phyloP scores from a whole-genome alignment of 2,797 vertebrate genomes.

The Pseudochromis fuscus region DNA sequence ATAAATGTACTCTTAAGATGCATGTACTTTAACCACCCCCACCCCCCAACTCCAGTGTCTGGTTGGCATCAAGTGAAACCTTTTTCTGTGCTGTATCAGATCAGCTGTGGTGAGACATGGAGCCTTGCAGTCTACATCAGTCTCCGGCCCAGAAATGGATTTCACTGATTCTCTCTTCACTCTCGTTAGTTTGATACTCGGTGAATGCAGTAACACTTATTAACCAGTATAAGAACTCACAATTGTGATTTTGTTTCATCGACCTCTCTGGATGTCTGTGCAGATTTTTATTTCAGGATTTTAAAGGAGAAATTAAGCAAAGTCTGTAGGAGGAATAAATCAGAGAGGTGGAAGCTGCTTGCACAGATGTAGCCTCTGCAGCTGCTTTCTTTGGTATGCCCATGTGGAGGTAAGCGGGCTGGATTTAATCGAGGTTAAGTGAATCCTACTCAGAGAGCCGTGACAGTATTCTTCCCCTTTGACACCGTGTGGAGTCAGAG shows the following conservation, averaged over 20 bases:
- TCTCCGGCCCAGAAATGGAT: conserved; percentile 42
- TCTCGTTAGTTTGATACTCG: no score
- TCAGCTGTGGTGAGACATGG: conserved; percentile 79
- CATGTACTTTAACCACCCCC: conserved; percentile 36
- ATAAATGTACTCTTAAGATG: conserved; percentile 67
- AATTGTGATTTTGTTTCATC: no score
- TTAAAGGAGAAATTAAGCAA: background rate
- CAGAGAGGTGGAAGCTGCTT: conserved; percentile 6
- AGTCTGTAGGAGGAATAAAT: conserved; percentile 6
- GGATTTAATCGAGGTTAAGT: conserved; percentile 48
- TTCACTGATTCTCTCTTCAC: conserved; percentile 29
- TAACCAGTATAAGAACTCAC: no score
- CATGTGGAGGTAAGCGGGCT: conserved; percentile 39
- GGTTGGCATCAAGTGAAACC: conserved; percentile 64
- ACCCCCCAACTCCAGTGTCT: conserved; percentile 58
- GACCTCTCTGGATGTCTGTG: background rate
- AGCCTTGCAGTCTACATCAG: conserved; percentile 79
- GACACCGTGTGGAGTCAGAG: conserved; percentile 33
- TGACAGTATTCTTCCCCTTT: conserved; percentile 36
- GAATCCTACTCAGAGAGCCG: conserved; percentile 9
- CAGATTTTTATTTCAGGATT: conserved; percentile 11
- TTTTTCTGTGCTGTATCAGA: conserved; percentile 74
- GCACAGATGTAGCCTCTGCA: conserved; percentile 33
- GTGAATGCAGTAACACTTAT: no score
- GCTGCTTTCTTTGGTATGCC: conserved; percentile 22